Percentiles rank a stretch among this genome's conserved stretches.
phyloP scores from a whole-genome alignment of 2,797 vertebrate genomes.

The Artibeus jamaicensis region DNA sequence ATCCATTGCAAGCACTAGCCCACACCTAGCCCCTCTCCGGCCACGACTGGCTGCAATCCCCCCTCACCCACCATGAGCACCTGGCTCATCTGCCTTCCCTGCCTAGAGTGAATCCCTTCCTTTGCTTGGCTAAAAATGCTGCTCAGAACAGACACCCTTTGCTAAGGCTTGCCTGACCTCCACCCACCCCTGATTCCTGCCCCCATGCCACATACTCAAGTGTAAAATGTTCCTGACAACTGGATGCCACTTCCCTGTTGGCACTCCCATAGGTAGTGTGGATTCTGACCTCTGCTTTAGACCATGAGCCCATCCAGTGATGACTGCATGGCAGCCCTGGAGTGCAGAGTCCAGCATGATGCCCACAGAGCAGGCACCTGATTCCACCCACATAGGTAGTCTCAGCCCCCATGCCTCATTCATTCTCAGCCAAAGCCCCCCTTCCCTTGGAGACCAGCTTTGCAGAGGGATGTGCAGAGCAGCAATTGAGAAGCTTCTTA shows the following conservation, averaged over 20 bases:
- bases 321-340: constrained; percentile 53
- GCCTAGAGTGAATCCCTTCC: background rate
- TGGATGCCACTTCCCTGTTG: constrained; percentile 20
- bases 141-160: constrained; percentile 39
- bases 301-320: constrained; percentile 42
- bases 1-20: constrained; percentile 58
- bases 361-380: constrained; percentile 3
- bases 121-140: constrained; percentile 15
- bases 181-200: background rate
- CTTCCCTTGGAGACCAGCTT: constrained; percentile 44
- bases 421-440: background rate
- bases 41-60: background rate
- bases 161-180: constrained; percentile 1
- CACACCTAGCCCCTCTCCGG: constrained; percentile 42
- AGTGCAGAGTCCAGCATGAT: background rate
- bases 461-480: constrained; percentile 22
- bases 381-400: constrained; percentile 22
- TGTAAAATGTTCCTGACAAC: background rate
- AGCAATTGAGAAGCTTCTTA: constrained; percentile 70
- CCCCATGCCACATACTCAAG: background rate
- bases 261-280: background rate
- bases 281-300: constrained; percentile 47
- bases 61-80: background rate
- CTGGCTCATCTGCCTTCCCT: background rate
- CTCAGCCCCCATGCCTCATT: background rate